Evolutionary conservation across 2,888 invertebrate species (phyloP), one percentile per base, ranked within the genome.

Genomic region (Rosalia funebris): DNA sequence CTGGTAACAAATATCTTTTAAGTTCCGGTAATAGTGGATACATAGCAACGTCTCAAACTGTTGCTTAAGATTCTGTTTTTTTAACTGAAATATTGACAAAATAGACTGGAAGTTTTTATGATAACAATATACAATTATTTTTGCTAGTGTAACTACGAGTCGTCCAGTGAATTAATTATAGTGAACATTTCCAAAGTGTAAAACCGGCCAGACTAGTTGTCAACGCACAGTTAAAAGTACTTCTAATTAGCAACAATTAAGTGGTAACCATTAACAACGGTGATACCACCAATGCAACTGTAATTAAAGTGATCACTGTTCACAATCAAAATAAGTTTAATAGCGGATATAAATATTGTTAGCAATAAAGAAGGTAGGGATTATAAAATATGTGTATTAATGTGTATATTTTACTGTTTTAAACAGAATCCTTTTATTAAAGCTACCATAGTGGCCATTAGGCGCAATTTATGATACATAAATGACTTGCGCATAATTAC

Each of bases 361-460:
- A 16, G 55, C 55, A 5, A 45, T 55, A 55, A 55, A 55, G 55
- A 57, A 48, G 57, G 36, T 16, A 32, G 34, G 46, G 44, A 36
- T 57, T 45, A 60, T 55, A 60, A 62, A 62, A 62, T 64, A 52
- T 54, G 46, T 44, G 52, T 59, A 61, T 60, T 66, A 63, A 66
- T 63, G 60, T 66, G 60, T 62, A 66, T 66, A 66, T 63, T 66
- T 66, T 56, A 66, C 63, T 64, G 60, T 66, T 62, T 66, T 58
- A 60, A 61, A 61, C 54, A 56, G 63, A 66, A 63, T 63, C 63
- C 57, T 61, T 63, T 66, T 66, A 63, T 66, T 62, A 46, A 62
- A 54, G 66, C 66, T 64, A 66, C 66, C 63, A 62, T 60, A 55
- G 52, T 52, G 53, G 55, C 60, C 62, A 60, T 66, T 66, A 66